Evolutionary conservation across 1,140 invertebrate genomes (phyloP), one percentile per base, ranked within the genome.

Genomic region (Neodiprion lecontei): DNA sequence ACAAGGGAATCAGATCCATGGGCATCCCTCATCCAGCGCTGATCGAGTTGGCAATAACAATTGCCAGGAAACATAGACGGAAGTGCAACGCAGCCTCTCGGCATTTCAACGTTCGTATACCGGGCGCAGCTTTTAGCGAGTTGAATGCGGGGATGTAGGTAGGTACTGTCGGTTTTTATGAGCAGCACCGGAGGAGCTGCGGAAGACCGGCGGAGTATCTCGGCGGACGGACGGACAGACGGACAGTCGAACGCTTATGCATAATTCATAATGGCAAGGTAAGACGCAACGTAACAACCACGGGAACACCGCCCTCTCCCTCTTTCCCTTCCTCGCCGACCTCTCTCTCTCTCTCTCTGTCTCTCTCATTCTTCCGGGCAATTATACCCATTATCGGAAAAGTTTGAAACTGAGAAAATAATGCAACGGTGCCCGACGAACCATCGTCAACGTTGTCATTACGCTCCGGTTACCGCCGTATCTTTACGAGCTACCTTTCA

Each of bases 321-420:
- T 12, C 48, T n/a, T 48, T 17, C 66, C 61, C 67, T 11, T 5
- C 28, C 28, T 12, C 48, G 11, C 23, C 66, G 66, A 40, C 48
- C 74, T 61, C 74, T 76, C 72, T 76, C 21, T 67, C 66, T 5
- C 28, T 28, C 28, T 28, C 5, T 5, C 28, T 40, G 0, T 40
- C 28, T 40, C 28, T 2, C 28, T 40, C 28, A 40, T 40, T 40
- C 12, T 14, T 17, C 70, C 49, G 1, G 75, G 70, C 77, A 81
- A 81, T 81, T 81, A 80, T 80, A 78, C 75, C 79, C 75, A 78
- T 81, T 81, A 81, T 79, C 76, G 79, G 77, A 81, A 81, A 80
- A 79, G 74, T 75, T 76, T 79, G 77, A 77, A 77, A 75, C 68
- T 61, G 61, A 66, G 23, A 49, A 65, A 74, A 69, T 21, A 47